phyloP scores from a whole-genome alignment of 1,140 invertebrate species.

The Drosophila repleta region DNA sequence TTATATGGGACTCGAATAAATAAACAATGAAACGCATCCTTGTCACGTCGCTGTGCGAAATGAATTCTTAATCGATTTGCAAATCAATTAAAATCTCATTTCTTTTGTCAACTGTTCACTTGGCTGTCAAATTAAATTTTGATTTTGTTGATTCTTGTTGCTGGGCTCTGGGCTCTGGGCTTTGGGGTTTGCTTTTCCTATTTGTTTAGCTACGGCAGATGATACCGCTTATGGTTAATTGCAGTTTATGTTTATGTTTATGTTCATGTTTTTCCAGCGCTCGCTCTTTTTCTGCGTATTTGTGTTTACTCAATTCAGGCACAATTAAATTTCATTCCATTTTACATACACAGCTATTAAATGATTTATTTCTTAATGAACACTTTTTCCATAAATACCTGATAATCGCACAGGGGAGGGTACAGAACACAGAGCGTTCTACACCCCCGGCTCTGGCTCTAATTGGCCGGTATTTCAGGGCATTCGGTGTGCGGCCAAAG shows the following conservation, averaged over 20 bases:
- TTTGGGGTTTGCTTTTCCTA: conserved; percentile 12
- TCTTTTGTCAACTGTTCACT: conserved; percentile 21
- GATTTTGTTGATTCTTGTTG: conserved; percentile 7
- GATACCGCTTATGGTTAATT: conserved; percentile 34
- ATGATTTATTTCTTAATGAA: conserved; percentile 62
- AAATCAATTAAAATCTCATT: conserved; percentile 30
- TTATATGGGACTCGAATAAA: neutral
- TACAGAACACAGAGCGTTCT: too few relatives aligned
- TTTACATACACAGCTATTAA: conserved; percentile 61
- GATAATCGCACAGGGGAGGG: too few relatives aligned
- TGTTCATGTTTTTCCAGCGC: neutral
- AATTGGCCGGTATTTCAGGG: neutral
- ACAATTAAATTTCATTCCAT: conserved; percentile 71
- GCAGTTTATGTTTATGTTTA: conserved; percentile 19
- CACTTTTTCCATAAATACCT: neutral
- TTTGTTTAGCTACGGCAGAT: conserved; percentile 29
- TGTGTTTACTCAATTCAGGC: conserved; percentile 52
- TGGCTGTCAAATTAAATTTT: conserved; percentile 32
- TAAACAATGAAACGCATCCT: neutral
- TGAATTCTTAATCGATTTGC: conserved; percentile 3
- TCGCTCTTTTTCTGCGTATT: neutral
- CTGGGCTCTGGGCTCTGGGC: too few relatives aligned
- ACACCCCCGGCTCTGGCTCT: too few relatives aligned
- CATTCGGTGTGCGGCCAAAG: neutral
- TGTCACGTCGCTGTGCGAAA: neutral